Conservation (phyloP, 2,888 invertebrate species). For the Eupithecia centaureata region DNA sequence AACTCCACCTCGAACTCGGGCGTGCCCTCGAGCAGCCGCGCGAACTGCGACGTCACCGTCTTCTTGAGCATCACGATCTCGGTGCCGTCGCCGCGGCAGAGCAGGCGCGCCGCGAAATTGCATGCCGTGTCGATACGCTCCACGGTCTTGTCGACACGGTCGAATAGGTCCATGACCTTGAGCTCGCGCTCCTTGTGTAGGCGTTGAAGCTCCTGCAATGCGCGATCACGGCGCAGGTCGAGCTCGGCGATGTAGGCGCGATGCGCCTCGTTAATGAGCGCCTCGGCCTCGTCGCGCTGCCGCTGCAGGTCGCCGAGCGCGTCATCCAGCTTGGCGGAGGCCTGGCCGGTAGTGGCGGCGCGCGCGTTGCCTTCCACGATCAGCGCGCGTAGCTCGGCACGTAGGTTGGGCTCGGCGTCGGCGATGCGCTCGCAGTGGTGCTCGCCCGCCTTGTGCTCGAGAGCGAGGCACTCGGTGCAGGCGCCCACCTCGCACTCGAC, state of each 20-base stretch:
- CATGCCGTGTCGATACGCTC: slow-evolving; percentile 94
- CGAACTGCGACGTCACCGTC: slow-evolving; percentile 89
- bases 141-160: slow-evolving; percentile 92
- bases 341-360: slow-evolving; percentile 89
- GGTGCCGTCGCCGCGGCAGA: slow-evolving; percentile 92
- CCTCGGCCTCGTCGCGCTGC: slow-evolving; percentile 93
- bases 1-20: slow-evolving; percentile 92
- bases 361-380: slow-evolving; percentile 90
- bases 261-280: slow-evolving; percentile 91
- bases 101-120: slow-evolving; percentile 91
- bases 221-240: slow-evolving; percentile 91
- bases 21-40: slow-evolving; percentile 90
- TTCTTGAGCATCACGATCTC: slow-evolving; percentile 94
- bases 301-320: slow-evolving; percentile 93
- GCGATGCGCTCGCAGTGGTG: slow-evolving; percentile 93
- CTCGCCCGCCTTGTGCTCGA: slow-evolving; percentile 91
- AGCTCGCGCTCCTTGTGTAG: slow-evolving; percentile 93
- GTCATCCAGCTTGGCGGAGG: slow-evolving; percentile 89
- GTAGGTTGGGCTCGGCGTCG: slow-evolving; percentile 90
- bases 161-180: slow-evolving; percentile 94
- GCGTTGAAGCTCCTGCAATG: slow-evolving; percentile 88
- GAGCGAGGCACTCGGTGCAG: slow-evolving; percentile 93
- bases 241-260: slow-evolving; percentile 91
- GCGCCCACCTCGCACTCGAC: slow-evolving; percentile 93
- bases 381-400: slow-evolving; percentile 89